Base-by-base conservation (phyloP, 2,888 invertebrate species). In the Seira musarum region DNA sequence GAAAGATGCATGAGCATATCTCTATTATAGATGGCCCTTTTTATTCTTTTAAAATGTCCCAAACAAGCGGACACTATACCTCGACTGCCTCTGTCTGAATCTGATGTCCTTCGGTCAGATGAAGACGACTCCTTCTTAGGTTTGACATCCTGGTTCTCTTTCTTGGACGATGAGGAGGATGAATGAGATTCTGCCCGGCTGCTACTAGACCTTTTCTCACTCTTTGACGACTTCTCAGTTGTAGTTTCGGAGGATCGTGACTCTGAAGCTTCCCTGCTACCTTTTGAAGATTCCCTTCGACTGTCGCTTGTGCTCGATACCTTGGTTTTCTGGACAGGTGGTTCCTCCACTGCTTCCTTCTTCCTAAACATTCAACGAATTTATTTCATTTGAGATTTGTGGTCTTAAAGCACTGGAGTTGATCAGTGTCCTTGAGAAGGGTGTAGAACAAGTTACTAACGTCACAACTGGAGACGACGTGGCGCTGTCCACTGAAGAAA, bases 391-490 rank as follows among this genome's bases (percentile, higher is more conserved):
- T n/a, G n/a, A n/a, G n/a, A n/a, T n/a, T n/a, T n/a, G 46, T 10
- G 13, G 13, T 46, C 13, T 13, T 13, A 46, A 6, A 46, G 46
- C 6, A 46, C 46, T 10, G 46, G 13, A 13, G 13, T 10, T 60
- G 57, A 60, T 25, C 5, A 40, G 30, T n/a, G 49, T 6, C 19
- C 21, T 60, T 2, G 60, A 21, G 19, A 25, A 30, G 2, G 57
- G 13, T 35, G 6, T 10, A 8, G 19, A 21, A 8, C 71, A 61
- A 19, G 40, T 72, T 63, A 67, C 71, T 66, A 65, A 78, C 78
- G 35, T 24, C 67, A 78, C 78, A 22, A 78, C 49, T n/a, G 78
- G 78, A 13, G 78, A 78, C n/a, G 78, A 78, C 10, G 78, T 67
- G 8, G 67, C 66, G 63, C 61, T 72, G 46, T 78, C 78, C 3